phyloP scores from a whole-genome alignment of 2,797 vertebrate species.

The Mormyrops attenuatus region DNA sequence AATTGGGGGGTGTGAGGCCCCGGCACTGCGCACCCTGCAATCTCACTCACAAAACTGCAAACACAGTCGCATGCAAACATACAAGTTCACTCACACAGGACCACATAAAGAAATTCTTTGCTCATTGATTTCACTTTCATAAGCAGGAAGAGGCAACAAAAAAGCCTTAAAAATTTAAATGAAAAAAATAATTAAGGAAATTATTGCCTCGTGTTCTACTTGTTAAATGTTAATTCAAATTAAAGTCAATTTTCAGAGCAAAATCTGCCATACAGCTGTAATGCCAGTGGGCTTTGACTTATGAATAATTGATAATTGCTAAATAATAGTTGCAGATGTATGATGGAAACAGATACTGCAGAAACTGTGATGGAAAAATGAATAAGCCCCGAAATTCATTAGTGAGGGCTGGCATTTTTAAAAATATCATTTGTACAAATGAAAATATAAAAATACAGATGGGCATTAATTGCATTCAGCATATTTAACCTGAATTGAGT shows the following conservation, averaged over 20 bases:
- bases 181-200: not conserved
- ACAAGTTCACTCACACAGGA: not conserved
- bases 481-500: not conserved
- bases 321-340: not conserved
- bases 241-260: not conserved
- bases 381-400: not conserved
- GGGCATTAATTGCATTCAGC: not conserved
- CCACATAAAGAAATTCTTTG: not conserved
- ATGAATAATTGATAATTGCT: constrained; percentile 4
- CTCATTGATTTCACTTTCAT: constrained; percentile 4
- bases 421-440: not conserved
- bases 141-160: not conserved
- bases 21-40: not conserved
- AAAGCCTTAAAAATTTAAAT: not conserved
- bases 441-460: not conserved
- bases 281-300: not conserved
- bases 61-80: not conserved
- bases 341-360: not conserved
- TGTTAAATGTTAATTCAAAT: not conserved
- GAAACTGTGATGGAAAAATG: not conserved
- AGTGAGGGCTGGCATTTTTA: not conserved
- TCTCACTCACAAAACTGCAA: not conserved
- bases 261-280: not conserved
- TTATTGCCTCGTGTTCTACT: not conserved
- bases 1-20: not conserved